Evolutionary conservation across 2,888 invertebrate species (phyloP).

Genomic region (Drosophila emarginata): DNA sequence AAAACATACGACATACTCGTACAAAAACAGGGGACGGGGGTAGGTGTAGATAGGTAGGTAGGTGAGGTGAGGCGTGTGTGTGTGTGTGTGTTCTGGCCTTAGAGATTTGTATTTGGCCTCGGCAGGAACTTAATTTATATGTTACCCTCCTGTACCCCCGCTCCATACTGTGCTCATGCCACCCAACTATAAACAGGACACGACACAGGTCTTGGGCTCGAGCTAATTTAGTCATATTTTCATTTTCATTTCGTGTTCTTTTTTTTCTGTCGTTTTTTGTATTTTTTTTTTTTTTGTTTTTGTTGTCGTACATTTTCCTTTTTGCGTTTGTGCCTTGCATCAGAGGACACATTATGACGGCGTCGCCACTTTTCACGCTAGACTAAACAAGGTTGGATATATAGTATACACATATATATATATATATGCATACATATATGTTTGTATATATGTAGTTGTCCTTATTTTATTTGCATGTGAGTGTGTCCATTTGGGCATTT

Average conservation of each 20-base stretch:
- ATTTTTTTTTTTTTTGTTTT: constrained; percentile 3
- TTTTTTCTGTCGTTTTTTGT: too few species aligned
- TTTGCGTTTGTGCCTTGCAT: constrained; percentile 42
- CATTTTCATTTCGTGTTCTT: constrained; percentile 31
- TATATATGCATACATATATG: background rate
- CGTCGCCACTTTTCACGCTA: constrained; percentile 57
- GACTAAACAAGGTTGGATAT: constrained; percentile 32
- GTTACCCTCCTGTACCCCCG: constrained; percentile 17
- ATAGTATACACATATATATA: background rate
- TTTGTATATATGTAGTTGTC: constrained; percentile 42
- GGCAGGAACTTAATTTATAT: constrained; percentile 39
- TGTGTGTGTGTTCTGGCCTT: constrained; percentile 33
- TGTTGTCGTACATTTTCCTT: background rate
- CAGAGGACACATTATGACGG: constrained; percentile 49
- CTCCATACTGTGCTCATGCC: background rate
- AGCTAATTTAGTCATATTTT: constrained; percentile 60
- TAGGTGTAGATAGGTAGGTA: background rate
- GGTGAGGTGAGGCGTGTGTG: background rate
- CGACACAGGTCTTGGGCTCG: constrained; percentile 15
- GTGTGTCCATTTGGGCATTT: constrained; percentile 42
- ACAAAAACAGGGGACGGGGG: background rate
- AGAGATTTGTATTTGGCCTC: constrained; percentile 43
- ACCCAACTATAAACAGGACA: constrained; percentile 30
- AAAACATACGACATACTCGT: constrained; percentile 45
- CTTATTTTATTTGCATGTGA: constrained; percentile 50